These are phyloP conservation scores for Istiophorus platypterus DNA, from an alignment of 2,113 vertebrate genomes.

Conservation along the genomic window DNA sequence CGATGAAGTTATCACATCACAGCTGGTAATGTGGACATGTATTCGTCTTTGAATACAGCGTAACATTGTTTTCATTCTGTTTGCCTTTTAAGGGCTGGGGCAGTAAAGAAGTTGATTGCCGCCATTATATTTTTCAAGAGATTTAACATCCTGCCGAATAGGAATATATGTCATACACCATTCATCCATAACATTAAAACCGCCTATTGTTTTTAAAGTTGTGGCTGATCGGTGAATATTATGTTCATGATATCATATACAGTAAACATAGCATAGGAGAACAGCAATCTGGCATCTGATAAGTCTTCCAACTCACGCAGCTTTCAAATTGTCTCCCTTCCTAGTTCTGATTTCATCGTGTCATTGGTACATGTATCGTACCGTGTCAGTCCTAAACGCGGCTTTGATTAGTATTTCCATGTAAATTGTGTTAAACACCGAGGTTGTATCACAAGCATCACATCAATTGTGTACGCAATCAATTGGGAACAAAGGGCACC, in stretches of 20 bases:
- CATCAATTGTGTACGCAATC: background rate
- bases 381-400: too few relatives aligned
- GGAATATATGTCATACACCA: background rate
- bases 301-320: background rate
- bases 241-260: too few relatives aligned
- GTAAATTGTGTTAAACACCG: background rate
- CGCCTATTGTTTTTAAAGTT: too few relatives aligned
- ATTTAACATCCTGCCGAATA: background rate
- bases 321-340: background rate
- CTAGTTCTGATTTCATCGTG: background rate
- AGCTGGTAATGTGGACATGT: background rate
- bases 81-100: background rate
- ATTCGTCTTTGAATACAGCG: background rate
- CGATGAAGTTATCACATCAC: background rate
- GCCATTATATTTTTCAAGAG: background rate
- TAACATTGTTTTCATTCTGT: background rate
- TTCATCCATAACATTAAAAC: too few relatives aligned
- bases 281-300: background rate
- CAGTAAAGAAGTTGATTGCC: background rate
- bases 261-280: background rate
- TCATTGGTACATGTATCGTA: background rate
- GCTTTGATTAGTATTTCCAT: background rate
- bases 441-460: background rate
- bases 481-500: background rate
- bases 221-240: too few relatives aligned